Conservation (phyloP, 2,113 vertebrate genomes). For the Pelvicachromis taeniatus region DNA sequence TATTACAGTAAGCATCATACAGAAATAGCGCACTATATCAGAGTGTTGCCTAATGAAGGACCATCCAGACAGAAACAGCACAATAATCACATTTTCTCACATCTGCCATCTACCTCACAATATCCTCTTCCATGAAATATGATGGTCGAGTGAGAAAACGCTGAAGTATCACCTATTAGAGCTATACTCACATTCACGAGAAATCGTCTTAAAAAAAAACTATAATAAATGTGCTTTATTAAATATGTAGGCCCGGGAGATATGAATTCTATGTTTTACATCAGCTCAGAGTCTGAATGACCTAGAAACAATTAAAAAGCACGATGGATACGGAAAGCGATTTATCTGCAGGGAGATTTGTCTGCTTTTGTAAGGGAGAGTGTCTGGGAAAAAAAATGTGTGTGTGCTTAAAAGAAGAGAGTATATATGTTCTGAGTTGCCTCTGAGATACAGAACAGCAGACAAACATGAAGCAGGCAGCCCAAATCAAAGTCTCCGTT, state of each 20-base stretch:
- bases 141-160: neutral
- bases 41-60: neutral
- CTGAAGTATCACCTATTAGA: neutral
- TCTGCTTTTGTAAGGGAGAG: neutral
- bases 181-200: neutral
- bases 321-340: neutral
- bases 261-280: neutral
- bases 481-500: neutral
- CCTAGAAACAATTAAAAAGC: conserved; percentile 44
- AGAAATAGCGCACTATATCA: neutral
- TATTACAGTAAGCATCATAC: neutral
- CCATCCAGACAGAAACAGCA: neutral
- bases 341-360: neutral
- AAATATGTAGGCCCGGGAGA: conserved; percentile 43
- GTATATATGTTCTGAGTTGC: neutral
- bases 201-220: neutral
- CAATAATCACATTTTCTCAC: conserved; percentile 4
- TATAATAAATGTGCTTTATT: conserved; percentile 42
- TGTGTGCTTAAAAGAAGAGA: neutral
- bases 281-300: conserved; percentile 20
- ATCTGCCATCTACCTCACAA: neutral
- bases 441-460: neutral
- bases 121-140: neutral
- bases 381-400: neutral
- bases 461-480: neutral